phyloP scores from a whole-genome alignment of 2,888 invertebrate species.

The Sympetrum striolatum region DNA sequence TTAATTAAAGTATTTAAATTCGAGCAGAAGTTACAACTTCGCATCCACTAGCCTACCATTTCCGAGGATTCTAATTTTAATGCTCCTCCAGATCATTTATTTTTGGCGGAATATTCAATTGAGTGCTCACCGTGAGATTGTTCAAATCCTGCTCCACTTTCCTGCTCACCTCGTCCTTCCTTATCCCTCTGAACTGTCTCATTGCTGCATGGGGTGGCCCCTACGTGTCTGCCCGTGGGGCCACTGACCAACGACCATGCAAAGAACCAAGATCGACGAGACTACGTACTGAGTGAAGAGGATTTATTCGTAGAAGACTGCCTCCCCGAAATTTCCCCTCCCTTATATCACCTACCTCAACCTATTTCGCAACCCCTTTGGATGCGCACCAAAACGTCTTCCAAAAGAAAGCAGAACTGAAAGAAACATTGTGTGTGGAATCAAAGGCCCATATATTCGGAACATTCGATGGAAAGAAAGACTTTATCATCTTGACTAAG shows the following conservation, averaged over 20 bases:
- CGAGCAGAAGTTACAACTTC: no score
- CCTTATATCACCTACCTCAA: neutral
- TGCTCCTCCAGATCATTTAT: neutral
- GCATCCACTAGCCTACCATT: neutral
- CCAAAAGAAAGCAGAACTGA: no score
- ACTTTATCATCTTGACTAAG: no score
- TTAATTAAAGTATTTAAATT: no score
- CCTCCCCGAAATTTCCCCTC: neutral
- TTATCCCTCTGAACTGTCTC: constrained; percentile 72
- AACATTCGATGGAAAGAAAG: no score
- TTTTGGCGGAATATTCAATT: neutral
- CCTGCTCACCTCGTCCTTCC: constrained; percentile 75
- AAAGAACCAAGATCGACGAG: neutral
- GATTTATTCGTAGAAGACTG: constrained; percentile 24
- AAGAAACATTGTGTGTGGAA: no score
- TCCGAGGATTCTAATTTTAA: neutral
- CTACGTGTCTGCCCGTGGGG: no score
- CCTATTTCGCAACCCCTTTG: constrained; percentile 3
- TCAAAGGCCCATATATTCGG: no score
- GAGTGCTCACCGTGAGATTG: constrained; percentile 79
- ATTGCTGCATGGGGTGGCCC: neutral
- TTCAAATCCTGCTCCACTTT: constrained; percentile 77
- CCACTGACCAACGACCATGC: neutral
- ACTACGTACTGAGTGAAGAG: neutral
- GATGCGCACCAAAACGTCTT: neutral